phyloP scores from a whole-genome alignment of 2,797 vertebrate genomes.

The Enteromius mattozi region DNA sequence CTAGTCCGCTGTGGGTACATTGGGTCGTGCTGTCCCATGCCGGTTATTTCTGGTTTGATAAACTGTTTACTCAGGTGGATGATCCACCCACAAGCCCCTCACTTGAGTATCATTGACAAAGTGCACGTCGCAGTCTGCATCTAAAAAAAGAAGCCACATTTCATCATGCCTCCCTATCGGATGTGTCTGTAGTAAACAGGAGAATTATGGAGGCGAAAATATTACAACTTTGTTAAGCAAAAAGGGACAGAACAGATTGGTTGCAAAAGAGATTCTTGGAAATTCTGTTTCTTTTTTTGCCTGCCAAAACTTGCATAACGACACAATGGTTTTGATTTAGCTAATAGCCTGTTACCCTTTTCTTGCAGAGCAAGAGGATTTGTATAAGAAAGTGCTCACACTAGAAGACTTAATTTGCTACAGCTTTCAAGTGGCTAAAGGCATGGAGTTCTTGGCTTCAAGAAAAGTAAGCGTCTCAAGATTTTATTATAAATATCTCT shows the following conservation, averaged over 20 bases:
- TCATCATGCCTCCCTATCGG: slow-evolving; percentile 62
- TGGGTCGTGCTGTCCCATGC: slow-evolving; percentile 46
- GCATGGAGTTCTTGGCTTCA: slow-evolving; percentile 95
- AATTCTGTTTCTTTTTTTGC: slow-evolving; percentile 14
- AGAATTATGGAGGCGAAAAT: slow-evolving; percentile 31
- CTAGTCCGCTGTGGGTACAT: slow-evolving; percentile 58
- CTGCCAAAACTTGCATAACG: slow-evolving; percentile 26
- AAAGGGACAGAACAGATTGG: not conserved
- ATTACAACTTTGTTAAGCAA: not conserved
- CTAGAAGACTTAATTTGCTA: slow-evolving; percentile 95
- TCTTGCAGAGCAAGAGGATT: slow-evolving; percentile 87
- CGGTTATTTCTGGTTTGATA: slow-evolving; percentile 80
- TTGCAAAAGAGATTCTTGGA: slow-evolving; percentile 21
- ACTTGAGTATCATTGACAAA: slow-evolving; percentile 55
- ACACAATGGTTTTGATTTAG: slow-evolving; percentile 39
- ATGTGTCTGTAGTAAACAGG: slow-evolving; percentile 67
- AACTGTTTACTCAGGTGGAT: slow-evolving; percentile 83
- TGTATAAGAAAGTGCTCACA: slow-evolving; percentile 89
- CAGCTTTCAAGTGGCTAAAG: slow-evolving; percentile 95
- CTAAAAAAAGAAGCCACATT: slow-evolving; percentile 61
- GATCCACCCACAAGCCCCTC: slow-evolving; percentile 60
- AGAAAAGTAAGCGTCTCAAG: slow-evolving; percentile 83
- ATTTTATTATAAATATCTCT: not conserved
- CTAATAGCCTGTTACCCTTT: slow-evolving; percentile 57
- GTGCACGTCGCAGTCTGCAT: slow-evolving; percentile 67